phyloP scores from a whole-genome alignment of 2,888 invertebrate genomes.

The Amiota minor region DNA sequence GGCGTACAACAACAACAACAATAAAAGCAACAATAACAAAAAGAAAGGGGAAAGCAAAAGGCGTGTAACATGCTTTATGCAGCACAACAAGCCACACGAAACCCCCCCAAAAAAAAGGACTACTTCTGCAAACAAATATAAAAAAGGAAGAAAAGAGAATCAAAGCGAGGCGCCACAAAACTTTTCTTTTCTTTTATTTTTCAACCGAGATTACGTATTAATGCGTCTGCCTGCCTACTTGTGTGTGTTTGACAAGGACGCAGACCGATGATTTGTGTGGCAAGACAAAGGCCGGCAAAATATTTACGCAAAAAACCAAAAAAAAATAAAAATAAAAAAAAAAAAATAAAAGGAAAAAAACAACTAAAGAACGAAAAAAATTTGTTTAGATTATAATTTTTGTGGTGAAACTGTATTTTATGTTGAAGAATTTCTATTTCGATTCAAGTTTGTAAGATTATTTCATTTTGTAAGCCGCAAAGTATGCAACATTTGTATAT shows the following conservation, averaged over 20 bases:
- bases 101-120: not conserved
- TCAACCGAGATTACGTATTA: slow-evolving; percentile 21
- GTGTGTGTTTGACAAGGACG: too few relatives aligned
- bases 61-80: slow-evolving; percentile 8
- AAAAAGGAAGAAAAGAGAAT: not conserved
- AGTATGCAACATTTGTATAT: not conserved
- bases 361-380: not conserved
- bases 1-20: slow-evolving; percentile 27
- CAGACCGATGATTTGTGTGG: slow-evolving; percentile 19
- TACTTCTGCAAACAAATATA: too few relatives aligned
- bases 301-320: slow-evolving; percentile 15
- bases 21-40: slow-evolving; percentile 39
- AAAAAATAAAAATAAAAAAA: slow-evolving; percentile 30
- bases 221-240: slow-evolving; percentile 2
- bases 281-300: slow-evolving; percentile 25
- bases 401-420: slow-evolving; percentile 5
- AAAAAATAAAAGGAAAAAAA: slow-evolving; percentile 26
- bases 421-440: too few relatives aligned
- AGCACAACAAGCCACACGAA: slow-evolving; percentile 33
- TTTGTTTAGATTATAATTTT: slow-evolving; percentile 23
- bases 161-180: slow-evolving; percentile 1
- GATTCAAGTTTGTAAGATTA: not conserved
- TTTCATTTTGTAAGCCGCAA: not conserved
- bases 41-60: slow-evolving; percentile 23
- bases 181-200: not conserved